Evolutionary conservation across 2,113 vertebrate genomes (phyloP).

Genomic region (Plecotus auritus): DNA sequence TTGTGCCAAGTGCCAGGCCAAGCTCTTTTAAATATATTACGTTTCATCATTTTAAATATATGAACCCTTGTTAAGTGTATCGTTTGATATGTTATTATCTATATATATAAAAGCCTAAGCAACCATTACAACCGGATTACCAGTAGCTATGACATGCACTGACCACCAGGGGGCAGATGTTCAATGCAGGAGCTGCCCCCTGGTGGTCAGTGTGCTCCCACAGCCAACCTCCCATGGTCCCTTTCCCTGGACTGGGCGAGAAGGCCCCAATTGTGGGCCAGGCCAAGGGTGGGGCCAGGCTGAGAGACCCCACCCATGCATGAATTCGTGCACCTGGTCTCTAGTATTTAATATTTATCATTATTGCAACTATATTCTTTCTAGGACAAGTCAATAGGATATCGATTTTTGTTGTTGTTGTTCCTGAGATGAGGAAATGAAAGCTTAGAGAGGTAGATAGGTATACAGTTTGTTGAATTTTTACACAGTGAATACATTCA

Average conservation of each 20-base stretch:
- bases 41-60: background rate
- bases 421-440: background rate
- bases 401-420: background rate
- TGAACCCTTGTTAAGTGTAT: background rate
- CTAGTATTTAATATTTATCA: background rate
- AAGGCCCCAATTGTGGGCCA: rapidly evolving
- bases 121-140: no score
- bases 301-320: no score
- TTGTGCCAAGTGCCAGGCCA: background rate
- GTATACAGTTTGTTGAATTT: background rate
- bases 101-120: no score
- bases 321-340: no score
- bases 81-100: background rate
- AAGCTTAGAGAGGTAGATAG: background rate
- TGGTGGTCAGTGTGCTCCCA: no score
- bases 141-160: no score
- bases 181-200: no score
- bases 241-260: no score
- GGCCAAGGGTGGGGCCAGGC: no score
- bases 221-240: no score
- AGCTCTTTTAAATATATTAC: background rate
- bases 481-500: background rate
- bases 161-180: no score
- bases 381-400: background rate
- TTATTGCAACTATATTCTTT: background rate